These are phyloP conservation scores for Corythornis vintsioides DNA, from an alignment of 2,113 vertebrate genomes.

Conservation along the genomic window DNA sequence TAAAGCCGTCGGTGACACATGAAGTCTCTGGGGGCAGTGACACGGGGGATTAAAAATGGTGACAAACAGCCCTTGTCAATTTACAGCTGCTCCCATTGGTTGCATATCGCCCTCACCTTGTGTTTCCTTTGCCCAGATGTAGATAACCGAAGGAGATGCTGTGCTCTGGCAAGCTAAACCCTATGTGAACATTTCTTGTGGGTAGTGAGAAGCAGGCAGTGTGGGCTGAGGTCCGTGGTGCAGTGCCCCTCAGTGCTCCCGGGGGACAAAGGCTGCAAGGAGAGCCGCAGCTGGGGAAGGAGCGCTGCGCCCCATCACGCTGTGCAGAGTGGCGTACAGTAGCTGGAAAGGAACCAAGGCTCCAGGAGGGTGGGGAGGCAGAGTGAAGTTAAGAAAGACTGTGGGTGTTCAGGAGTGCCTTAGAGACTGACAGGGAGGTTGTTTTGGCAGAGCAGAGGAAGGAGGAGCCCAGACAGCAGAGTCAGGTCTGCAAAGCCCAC, in stretches of 20 bases:
- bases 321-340: fast-evolving
- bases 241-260: fast-evolving
- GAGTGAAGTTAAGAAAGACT: neutral
- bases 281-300: neutral
- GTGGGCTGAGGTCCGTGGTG: neutral
- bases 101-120: neutral
- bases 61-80: neutral
- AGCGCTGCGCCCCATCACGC: neutral
- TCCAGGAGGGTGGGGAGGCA: neutral
- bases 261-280: neutral
- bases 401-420: neutral
- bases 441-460: neutral
- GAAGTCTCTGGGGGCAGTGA: constrained; percentile 20
- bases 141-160: fast-evolving
- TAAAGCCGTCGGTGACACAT: neutral
- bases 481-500: neutral
- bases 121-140: neutral
- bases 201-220: neutral
- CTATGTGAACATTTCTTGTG: neutral
- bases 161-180: neutral
- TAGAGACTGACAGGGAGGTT: neutral
- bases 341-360: neutral
- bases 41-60: neutral
- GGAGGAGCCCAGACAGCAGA: neutral
- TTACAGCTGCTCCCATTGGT: neutral